Percentiles rank a stretch among this genome's conserved stretches.
Conservation (phyloP, 2,888 invertebrate genomes). For the Mythimna ferrago region DNA sequence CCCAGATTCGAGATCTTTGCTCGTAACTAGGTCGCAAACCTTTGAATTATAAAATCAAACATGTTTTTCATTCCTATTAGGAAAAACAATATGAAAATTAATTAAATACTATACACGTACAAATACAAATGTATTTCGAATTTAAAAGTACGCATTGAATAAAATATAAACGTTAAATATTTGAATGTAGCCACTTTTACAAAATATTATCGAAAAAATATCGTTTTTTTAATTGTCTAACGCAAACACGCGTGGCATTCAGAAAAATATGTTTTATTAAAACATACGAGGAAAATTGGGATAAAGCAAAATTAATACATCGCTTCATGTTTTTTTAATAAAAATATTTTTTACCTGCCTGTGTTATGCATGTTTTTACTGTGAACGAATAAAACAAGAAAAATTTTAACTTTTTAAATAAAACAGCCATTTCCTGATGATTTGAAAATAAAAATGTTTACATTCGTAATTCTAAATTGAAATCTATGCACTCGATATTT, state of each 20-base stretch:
- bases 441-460: too few species aligned
- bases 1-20: not conserved
- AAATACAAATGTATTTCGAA: not conserved
- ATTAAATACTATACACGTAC: not conserved
- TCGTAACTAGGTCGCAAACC: not conserved
- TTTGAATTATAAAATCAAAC: too few species aligned
- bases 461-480: conserved; percentile 20
- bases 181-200: not conserved
- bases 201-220: not conserved
- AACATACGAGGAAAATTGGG: conserved; percentile 21
- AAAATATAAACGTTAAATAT: not conserved
- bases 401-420: not conserved
- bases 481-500: not conserved
- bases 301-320: not conserved
- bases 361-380: not conserved
- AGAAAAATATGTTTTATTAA: conserved; percentile 20
- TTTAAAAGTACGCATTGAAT: not conserved
- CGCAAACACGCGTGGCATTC: not conserved
- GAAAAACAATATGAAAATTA: not conserved
- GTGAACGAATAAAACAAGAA: not conserved
- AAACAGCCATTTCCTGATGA: too few species aligned
- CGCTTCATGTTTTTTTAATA: not conserved
- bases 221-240: conserved; percentile 2
- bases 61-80: not conserved
- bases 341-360: conserved; percentile 2